Percentiles rank a stretch among this genome's conserved stretches.
Conservation (phyloP, 2,888 invertebrate genomes). For the Pyralis farinalis region DNA sequence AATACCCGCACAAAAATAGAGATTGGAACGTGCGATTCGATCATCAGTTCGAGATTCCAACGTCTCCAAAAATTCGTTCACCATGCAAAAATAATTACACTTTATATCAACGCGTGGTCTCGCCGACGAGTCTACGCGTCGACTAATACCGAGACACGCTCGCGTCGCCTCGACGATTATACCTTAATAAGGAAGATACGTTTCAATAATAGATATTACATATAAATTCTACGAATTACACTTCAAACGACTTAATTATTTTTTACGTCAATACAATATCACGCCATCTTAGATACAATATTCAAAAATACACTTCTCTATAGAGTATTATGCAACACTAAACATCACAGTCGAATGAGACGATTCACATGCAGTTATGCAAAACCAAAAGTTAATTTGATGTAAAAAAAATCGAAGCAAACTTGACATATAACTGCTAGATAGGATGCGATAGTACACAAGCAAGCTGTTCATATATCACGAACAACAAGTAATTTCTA, state of each 20-base stretch:
- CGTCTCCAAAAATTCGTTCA: neutral
- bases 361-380: conserved; percentile 20
- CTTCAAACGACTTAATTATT: too few relatives aligned
- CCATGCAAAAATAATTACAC: neutral
- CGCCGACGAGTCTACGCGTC: neutral
- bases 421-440: too few relatives aligned
- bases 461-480: too few relatives aligned
- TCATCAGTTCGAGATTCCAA: neutral
- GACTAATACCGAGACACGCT: neutral
- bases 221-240: too few relatives aligned
- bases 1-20: neutral
- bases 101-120: neutral
- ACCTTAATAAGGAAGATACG: neutral
- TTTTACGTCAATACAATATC: conserved; percentile 9
- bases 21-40: neutral
- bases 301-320: conserved; percentile 42
- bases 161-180: too few relatives aligned
- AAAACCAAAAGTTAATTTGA: too few relatives aligned
- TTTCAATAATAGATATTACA: too few relatives aligned
- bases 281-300: conserved; percentile 21
- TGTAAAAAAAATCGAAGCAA: too few relatives aligned
- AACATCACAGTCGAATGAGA: conserved; percentile 32
- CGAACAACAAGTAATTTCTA: too few relatives aligned
- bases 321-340: conserved; percentile 37
- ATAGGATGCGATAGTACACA: too few relatives aligned